Evolutionary conservation across 2,888 invertebrate species (phyloP), one percentile per base, ranked within the genome.

Genomic region (Ochlodes sylvanus): DNA sequence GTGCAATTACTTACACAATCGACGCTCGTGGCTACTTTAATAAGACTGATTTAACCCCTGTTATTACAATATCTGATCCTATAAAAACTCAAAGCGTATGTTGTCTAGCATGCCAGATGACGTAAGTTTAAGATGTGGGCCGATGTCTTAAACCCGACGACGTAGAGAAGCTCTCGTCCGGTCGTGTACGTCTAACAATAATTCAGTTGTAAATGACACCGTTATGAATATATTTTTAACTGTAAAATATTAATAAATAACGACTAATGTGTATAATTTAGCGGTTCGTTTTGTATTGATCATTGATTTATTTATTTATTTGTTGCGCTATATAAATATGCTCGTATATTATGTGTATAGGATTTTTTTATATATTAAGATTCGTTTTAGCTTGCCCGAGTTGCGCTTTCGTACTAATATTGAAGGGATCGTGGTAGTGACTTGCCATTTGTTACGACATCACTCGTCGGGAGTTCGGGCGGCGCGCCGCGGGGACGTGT

Each of bases 301-400:
- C 82, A 74, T 56, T 72, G 62, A 82, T 84, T n/a, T n/a, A n/a
- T n/a, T n/a, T 87, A 90, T 91, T 90, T 87, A 89, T 89, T 88
- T 81, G 72, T 79, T 79, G 79, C 70, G 71, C 74, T 52, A 72
- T 83, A 82, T 76, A 73, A 77, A 75, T 75, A 81, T 77, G 79
- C 83, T 82, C 78, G 79, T 82, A 83, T 68, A 42, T 80, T 81
- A 75, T 78, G 76, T 79, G 74, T 80, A 77, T 84, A 81, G 77
- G 71, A 73, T 60, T 77, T 82, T 27, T 75, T 79, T 69, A 27
- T 60, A 55, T 44, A 69, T 63, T 69, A 60, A 56, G 61, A 64
- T 68, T 63, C 60, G 72, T 79, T 79, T 81, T 83, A 81, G 85
- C 89, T 90, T 91, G 90, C 89, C 90, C 80, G 82, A 72, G 75